Base-by-base conservation (phyloP, 1,140 invertebrate genomes). In the Ceratoteleas bidentatus region DNA sequence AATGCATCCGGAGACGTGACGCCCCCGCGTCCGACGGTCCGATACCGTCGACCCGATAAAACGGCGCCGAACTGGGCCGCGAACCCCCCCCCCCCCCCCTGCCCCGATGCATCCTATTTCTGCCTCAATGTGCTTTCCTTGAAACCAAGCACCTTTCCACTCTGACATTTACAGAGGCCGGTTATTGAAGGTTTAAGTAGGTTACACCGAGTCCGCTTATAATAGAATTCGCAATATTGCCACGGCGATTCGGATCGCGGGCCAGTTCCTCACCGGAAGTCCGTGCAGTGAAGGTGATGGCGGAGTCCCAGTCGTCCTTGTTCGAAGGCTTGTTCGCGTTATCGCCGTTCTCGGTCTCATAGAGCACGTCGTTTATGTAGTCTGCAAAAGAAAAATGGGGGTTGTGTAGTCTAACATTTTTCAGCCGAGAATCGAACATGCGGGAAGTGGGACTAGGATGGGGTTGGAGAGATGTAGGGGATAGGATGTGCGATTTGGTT, bases 281-380 rank as follows among this genome's bases (percentile, higher is more conserved):
- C 92, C 96, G 95, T 50, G 95, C 96, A 78, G 95, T 96, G 88
- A 97, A 97, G 79, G 95, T 96, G 81, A 97, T 96, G 84, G 95
- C 95, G 86, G 95, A 95, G 87, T 97, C 96, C 94, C 95, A 95
- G 83, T 96, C 95, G 65, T 95, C 94, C 15, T 79, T 83, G 60
- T 87, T 91, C 7, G 91, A 88, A 70, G 93, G 93, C 10, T 92
- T 82, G 15, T 68, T 92, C 60, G 92, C 93, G 50, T 89, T 91
- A 32, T 94, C 93, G 7, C 87, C 88, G 83, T 95, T 94, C 72
- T 93, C 92, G 66, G 94, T 92, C 90, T 96, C 95, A 87, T 96
- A 94, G 65, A 96, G 92, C 50, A 95, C 95, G 88, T 95, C 95
- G 86, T 95, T 95, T 89, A 96, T 95, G 91, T 96, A 96, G 92